Evolutionary conservation across 2,797 vertebrate species (phyloP).

Genomic region (Hafferia zeledoni): DNA sequence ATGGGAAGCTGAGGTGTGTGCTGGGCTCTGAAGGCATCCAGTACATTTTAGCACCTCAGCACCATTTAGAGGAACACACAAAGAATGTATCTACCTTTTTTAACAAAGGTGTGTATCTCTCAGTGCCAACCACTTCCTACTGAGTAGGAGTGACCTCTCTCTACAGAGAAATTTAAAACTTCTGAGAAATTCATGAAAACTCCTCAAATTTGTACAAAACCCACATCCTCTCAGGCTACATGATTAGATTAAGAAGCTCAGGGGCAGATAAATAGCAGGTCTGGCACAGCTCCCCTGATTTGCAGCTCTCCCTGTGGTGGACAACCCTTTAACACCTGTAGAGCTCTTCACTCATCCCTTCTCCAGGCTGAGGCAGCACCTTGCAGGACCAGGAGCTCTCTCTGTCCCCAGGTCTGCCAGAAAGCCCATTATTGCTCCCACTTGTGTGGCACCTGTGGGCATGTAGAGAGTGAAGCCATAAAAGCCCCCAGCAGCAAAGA

Average conservation of each 20-base stretch:
- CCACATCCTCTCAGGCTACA: not conserved
- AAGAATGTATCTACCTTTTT: not conserved
- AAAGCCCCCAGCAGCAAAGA: not conserved
- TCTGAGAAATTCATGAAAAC: not conserved
- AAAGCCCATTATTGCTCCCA: not conserved
- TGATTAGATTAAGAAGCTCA: not conserved
- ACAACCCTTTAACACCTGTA: accelerated
- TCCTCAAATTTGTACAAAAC: not conserved
- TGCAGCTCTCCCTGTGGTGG: not conserved
- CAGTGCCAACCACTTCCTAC: not conserved
- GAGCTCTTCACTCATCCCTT: not conserved
- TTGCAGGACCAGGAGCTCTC: not conserved
- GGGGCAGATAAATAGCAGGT: not conserved
- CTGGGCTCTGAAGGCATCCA: not conserved
- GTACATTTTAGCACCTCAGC: not conserved
- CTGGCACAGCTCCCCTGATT: not conserved
- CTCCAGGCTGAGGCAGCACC: not conserved
- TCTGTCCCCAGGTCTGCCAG: not conserved
- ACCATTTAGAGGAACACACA: not conserved
- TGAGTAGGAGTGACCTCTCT: not conserved
- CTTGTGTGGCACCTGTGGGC: not conserved
- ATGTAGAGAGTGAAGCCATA: not conserved
- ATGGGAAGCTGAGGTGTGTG: not conserved
- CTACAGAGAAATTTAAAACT: not conserved
- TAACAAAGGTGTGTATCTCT: not conserved